Percentiles rank a stretch among this genome's conserved stretches.
Evolutionary conservation across 2,113 vertebrate species (phyloP).

Genomic region (Climacteris rufus): DNA sequence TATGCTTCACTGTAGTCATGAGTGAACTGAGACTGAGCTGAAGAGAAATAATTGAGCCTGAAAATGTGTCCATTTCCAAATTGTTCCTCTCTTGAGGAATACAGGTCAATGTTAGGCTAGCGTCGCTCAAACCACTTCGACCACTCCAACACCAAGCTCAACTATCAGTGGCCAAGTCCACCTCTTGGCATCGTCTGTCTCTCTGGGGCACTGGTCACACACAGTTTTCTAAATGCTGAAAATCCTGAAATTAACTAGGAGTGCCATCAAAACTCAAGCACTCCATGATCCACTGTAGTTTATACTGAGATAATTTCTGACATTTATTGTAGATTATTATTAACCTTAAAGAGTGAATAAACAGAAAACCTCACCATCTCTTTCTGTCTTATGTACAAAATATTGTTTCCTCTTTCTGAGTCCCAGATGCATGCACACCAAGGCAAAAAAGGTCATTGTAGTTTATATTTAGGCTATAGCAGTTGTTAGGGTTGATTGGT

Average conservation of each 20-base stretch:
- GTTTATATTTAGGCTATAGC: not conserved
- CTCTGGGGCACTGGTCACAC: not conserved
- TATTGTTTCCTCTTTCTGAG: not conserved
- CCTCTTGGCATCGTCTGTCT: rapidly evolving
- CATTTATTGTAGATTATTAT: not conserved
- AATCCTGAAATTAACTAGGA: not conserved
- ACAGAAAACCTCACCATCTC: not conserved
- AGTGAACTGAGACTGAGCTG: not conserved
- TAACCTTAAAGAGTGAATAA: not conserved
- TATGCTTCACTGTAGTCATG: not conserved
- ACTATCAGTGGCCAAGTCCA: rapidly evolving
- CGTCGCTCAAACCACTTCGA: not conserved
- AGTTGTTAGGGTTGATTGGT: not conserved
- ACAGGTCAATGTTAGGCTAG: not conserved
- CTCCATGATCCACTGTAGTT: not conserved
- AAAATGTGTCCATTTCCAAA: not conserved
- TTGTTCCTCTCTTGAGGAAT: not conserved
- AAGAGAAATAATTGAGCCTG: not conserved
- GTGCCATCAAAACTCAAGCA: not conserved
- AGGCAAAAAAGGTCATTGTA: not conserved
- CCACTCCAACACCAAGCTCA: not conserved
- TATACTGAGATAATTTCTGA: not conserved
- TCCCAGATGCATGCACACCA: not conserved
- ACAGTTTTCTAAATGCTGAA: not conserved
- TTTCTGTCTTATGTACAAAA: not conserved